Percentiles rank a stretch among this genome's conserved stretches.
These are phyloP conservation scores for Thrips palmi DNA, from an alignment of 1,140 invertebrate genomes.

Conservation along the genomic window DNA sequence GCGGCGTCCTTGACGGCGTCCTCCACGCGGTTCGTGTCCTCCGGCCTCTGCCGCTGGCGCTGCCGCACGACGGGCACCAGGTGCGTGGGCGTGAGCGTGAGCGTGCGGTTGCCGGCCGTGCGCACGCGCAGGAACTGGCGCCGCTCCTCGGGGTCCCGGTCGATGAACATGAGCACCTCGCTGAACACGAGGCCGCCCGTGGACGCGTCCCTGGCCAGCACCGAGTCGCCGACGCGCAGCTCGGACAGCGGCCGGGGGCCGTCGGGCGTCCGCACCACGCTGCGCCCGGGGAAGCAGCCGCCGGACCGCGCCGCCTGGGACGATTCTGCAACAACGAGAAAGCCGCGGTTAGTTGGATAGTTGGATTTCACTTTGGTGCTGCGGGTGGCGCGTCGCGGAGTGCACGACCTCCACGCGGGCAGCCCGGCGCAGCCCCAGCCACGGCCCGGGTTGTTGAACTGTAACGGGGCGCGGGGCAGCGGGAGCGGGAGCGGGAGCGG, in stretches of 20 bases:
- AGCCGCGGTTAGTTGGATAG: constrained; percentile 10
- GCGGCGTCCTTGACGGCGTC: background rate
- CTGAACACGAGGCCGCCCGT: constrained; percentile 53
- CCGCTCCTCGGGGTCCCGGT: constrained; percentile 44
- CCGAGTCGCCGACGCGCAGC: constrained; percentile 55
- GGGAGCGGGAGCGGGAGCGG: too few relatives aligned
- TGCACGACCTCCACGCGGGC: background rate
- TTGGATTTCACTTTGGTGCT: too few relatives aligned
- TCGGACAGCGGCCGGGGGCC: constrained; percentile 34
- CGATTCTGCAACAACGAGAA: constrained; percentile 56
- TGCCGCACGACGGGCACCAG: constrained; percentile 35
- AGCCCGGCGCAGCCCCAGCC: background rate
- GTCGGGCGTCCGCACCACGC: constrained; percentile 33
- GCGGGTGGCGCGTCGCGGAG: background rate
- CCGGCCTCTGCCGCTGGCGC: constrained; percentile 21
- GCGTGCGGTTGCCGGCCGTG: constrained; percentile 42
- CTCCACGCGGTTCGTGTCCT: constrained; percentile 9
- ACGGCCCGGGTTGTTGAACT: background rate
- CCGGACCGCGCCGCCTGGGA: constrained; percentile 63
- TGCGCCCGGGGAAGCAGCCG: constrained; percentile 55
- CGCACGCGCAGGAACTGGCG: constrained; percentile 51
- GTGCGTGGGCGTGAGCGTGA: constrained; percentile 74
- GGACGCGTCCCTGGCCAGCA: constrained; percentile 48
- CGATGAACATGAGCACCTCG: constrained; percentile 78
- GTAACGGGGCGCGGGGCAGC: too few relatives aligned